Conservation (phyloP, 2,888 invertebrate species). For the Tenthredo scrophulariae region DNA sequence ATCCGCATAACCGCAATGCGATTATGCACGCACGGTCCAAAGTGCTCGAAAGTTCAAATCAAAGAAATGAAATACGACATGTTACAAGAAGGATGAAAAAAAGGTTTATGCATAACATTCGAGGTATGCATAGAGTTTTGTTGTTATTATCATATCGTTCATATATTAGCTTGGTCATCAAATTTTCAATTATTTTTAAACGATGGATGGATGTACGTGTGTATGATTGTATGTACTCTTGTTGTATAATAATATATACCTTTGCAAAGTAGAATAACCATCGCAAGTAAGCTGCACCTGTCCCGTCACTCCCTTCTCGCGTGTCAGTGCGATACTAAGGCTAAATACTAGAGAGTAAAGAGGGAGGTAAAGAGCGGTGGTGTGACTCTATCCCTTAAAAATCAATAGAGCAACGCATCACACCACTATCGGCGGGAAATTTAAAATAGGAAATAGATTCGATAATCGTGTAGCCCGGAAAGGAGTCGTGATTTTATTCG, state of each 20-base stretch:
- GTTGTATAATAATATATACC: conserved; percentile 61
- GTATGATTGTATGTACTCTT: conserved; percentile 7
- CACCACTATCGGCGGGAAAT: conserved; percentile 65
- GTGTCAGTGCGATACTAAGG: conserved; percentile 31
- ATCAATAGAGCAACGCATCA: conserved; percentile 64
- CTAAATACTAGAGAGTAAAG: conserved; percentile 20
- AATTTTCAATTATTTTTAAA: neutral
- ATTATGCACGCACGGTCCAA: conserved; percentile 2
- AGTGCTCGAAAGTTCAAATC: conserved; percentile 2
- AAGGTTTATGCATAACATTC: neutral
- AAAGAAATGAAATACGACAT: neutral
- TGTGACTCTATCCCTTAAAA: conserved; percentile 50
- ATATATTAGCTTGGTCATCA: neutral
- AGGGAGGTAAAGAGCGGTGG: conserved; percentile 37
- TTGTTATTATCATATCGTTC: neutral
- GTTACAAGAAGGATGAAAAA: neutral
- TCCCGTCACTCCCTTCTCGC: conserved; percentile 37
- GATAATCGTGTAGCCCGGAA: neutral
- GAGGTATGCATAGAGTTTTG: neutral
- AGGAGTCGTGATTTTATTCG: neutral
- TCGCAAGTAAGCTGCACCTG: conserved; percentile 55
- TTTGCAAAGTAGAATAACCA: conserved; percentile 72
- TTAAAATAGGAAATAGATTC: conserved; percentile 54
- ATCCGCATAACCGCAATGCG: neutral
- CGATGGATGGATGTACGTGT: neutral